A percentile compares a stretch with the other conserved stretches of the same genome.
Conservation (phyloP, 2,888 invertebrate genomes). For the Augochlorella aurata region DNA sequence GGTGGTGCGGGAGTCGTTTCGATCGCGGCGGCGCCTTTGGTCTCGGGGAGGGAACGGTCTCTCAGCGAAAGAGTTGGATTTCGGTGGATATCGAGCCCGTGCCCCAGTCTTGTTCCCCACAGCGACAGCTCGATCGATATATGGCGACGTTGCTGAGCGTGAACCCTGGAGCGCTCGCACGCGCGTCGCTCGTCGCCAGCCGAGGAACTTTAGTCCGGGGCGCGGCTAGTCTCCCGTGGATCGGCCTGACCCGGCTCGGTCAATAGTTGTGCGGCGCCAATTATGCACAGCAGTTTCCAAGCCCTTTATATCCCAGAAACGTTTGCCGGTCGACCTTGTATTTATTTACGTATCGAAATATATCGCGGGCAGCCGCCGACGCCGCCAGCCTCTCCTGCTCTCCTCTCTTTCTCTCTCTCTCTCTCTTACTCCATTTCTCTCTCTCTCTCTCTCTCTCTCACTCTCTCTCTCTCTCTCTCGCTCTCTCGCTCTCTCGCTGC, state of each 20-base stretch:
- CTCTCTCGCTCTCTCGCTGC: neutral
- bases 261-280: constrained; percentile 62
- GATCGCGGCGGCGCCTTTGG: constrained; percentile 14
- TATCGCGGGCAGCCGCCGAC: constrained; percentile 58
- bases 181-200: constrained; percentile 41
- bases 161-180: constrained; percentile 66
- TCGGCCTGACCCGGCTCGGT: constrained; percentile 16
- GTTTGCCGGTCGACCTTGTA: constrained; percentile 74
- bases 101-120: constrained; percentile 67
- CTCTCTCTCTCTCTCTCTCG: neutral
- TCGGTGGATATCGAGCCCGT: constrained; percentile 61
- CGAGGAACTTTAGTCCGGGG: constrained; percentile 48
- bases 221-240: neutral
- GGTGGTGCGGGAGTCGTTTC: neutral
- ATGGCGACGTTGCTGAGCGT: constrained; percentile 73
- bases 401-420: constrained; percentile 8
- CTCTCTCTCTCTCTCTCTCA: constrained; percentile 13
- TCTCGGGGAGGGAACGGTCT: constrained; percentile 25
- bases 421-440: constrained; percentile 10
- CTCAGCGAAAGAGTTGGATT: constrained; percentile 63
- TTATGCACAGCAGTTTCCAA: constrained; percentile 68
- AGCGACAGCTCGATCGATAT: constrained; percentile 72
- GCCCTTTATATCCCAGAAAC: constrained; percentile 72
- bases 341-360: constrained; percentile 77
- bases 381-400: neutral